phyloP scores from a whole-genome alignment of 2,888 invertebrate genomes.

The Orchesellides sinensis region DNA sequence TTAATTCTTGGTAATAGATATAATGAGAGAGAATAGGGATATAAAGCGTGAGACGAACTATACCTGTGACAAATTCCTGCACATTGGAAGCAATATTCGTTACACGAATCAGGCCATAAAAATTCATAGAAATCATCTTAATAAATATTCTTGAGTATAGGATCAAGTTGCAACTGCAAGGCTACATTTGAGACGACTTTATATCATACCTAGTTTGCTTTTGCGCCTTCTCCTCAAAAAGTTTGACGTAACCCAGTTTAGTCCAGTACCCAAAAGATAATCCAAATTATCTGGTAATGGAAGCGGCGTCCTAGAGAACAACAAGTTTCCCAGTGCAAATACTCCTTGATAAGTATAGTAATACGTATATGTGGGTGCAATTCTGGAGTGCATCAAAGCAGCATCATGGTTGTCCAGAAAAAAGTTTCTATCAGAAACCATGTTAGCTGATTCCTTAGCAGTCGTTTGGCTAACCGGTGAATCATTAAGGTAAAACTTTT shows the following conservation, averaged over 20 bases:
- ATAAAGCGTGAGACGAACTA: neutral
- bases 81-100: neutral
- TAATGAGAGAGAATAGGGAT: too few relatives aligned
- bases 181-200: neutral
- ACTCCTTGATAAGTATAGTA: conserved; percentile 69
- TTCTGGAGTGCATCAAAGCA: conserved; percentile 63
- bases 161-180: neutral
- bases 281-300: conserved; percentile 63
- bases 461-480: conserved; percentile 44
- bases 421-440: conserved; percentile 70
- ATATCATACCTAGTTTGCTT: conserved; percentile 43
- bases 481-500: conserved; percentile 62
- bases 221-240: conserved; percentile 35
- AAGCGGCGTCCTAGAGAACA: conserved; percentile 63
- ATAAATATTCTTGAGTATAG: neutral
- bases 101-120: neutral
- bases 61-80: conserved; percentile 53
- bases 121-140: neutral
- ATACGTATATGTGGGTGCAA: conserved; percentile 67
- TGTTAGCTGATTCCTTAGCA: conserved; percentile 62
- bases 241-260: conserved; percentile 56
- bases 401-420: conserved; percentile 67
- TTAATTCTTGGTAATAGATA: too few relatives aligned
- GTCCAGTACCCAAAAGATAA: conserved; percentile 61
- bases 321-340: conserved; percentile 68